A percentile compares a stretch with the other conserved stretches of the same genome.
Conservation (phyloP, 2,797 vertebrate species). For the Malurus leucopterus region DNA sequence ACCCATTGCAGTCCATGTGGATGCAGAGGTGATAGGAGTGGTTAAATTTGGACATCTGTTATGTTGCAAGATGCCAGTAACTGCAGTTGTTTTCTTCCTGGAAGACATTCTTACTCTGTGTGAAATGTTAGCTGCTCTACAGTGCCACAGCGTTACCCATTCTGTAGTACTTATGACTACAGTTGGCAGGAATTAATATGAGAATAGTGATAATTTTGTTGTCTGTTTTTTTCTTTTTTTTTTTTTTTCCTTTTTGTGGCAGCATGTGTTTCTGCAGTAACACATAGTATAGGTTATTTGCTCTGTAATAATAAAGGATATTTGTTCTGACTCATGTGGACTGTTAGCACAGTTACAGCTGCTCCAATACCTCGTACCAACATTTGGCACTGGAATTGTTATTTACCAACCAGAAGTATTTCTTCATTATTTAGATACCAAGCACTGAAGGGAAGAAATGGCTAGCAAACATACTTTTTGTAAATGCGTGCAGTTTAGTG, state of each 20-base stretch:
- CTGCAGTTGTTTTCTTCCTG: not conserved
- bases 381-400: slow-evolving; percentile 66
- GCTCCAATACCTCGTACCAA: slow-evolving; percentile 66
- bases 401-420: slow-evolving; percentile 64
- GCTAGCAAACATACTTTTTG: slow-evolving; percentile 25
- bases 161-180: not conserved
- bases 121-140: not conserved
- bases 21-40: not conserved
- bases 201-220: not conserved
- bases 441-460: slow-evolving; percentile 31
- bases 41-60: not conserved
- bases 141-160: not conserved
- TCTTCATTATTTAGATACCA: slow-evolving; percentile 56
- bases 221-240: not conserved
- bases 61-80: not conserved
- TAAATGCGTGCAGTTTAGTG: slow-evolving; percentile 15
- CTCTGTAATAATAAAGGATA: not conserved
- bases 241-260: not conserved
- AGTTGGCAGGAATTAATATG: not conserved
- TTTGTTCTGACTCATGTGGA: not conserved
- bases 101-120: not conserved
- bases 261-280: not conserved
- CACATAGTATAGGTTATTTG: not conserved
- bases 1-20: not conserved
- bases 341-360: slow-evolving; percentile 44